Base-by-base conservation (phyloP, 1,140 invertebrate species). In the Ceratosolen solmsi region DNA sequence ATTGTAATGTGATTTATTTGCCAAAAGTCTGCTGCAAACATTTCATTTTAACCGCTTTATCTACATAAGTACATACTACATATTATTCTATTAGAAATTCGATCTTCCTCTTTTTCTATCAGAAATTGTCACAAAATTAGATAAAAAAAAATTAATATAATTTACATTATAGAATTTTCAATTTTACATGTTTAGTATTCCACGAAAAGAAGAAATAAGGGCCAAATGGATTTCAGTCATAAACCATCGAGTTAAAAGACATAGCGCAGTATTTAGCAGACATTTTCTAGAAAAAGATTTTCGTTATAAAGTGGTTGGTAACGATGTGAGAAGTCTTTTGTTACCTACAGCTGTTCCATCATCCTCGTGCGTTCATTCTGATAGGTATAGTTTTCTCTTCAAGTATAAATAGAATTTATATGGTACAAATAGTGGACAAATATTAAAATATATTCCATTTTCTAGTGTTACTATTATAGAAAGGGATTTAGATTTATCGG, bases 211-310 rank as follows among this genome's bases (percentile, higher is more conserved):
- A n/a, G 22, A 38, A 38, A 38, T 38, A 22, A 36, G 20, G 33
- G 4, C 7, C 1, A 38, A 68, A 38, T 68, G 33, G 63, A 4
- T 36, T 33, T 68, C 36, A 38, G 9, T 68, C 38, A 38, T 68
- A 68, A n/a, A 38, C 22, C 33, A 17, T 17, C 1, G 38, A 68
- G 30, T 68, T 13, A 68, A 38, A 68, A n/a, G 38, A 36, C 17
- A 38, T 22, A 68, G 63, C 22, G 30, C 33, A 38, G 33, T 68
- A 0, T 38, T 17, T n/a, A 68, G 63, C 20, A 33, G 33, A 38
- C 33, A 68, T 68, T 38, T 68, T 68, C 4, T n/a, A n/a, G n/a
- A 68, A 38, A 36, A 20, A 36, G 63, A 68, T 68, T 68, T 68
- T 68, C 17, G 38, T 36, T 68, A 68, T 38, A 68, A 68, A n/a